phyloP scores from a whole-genome alignment of 2,888 invertebrate genomes.

The Antitype chi region DNA sequence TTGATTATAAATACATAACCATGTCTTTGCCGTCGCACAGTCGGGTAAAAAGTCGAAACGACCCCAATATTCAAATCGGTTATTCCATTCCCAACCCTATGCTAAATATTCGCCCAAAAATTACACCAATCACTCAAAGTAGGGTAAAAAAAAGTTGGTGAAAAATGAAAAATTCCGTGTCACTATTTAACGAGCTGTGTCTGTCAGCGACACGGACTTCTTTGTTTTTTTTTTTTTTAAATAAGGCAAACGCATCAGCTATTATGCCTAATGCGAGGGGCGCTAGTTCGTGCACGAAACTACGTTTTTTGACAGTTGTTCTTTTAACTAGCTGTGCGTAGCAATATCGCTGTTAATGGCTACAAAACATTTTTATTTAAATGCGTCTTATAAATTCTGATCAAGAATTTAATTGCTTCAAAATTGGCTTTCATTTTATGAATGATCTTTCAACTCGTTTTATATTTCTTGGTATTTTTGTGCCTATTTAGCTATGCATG shows the following conservation, averaged over 20 bases:
- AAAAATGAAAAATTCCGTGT: constrained; percentile 81
- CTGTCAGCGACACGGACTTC: constrained; percentile 79
- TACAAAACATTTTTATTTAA: neutral
- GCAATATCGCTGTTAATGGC: neutral
- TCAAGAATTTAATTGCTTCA: neutral
- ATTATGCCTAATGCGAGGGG: constrained; percentile 77
- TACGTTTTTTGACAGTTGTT: constrained; percentile 53
- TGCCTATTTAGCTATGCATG: neutral
- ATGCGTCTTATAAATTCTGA: neutral
- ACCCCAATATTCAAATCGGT: neutral
- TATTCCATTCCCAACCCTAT: constrained; percentile 46
- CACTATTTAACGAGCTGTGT: constrained; percentile 82
- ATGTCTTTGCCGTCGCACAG: no score
- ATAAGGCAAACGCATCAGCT: constrained; percentile 79
- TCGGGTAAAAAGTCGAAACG: constrained; percentile 12
- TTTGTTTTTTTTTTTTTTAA: constrained; percentile 73
- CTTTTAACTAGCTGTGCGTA: constrained; percentile 25
- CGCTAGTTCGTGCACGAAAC: constrained; percentile 67
- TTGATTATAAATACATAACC: neutral
- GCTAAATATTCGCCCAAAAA: constrained; percentile 73
- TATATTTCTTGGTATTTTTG: neutral
- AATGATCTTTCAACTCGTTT: neutral
- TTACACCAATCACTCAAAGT: constrained; percentile 81
- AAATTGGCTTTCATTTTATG: neutral
- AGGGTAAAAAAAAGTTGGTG: constrained; percentile 75